Base-by-base conservation (phyloP, 37 sponge, comb jelly and placozoan species). In the Ianthella basta region DNA sequence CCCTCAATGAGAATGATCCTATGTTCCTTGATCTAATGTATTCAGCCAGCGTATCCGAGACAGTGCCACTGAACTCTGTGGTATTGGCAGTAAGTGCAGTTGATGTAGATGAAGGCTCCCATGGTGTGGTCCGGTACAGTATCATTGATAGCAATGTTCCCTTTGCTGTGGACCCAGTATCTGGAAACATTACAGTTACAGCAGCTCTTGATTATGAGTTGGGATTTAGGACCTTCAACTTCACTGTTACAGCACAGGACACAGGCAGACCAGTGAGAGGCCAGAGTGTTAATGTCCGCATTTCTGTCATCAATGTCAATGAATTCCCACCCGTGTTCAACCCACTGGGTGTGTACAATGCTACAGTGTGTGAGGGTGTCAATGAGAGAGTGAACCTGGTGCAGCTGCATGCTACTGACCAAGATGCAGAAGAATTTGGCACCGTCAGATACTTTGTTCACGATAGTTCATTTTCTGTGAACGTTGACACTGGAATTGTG, bases 241-340 rank as follows among this genome's bases (percentile, higher is more conserved):
- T 93, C 19, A 36, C 24, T 12, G 82, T 89, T 13, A 53, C 56
- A 84, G 93, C 93, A 39, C 68, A 50, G 8, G 93, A 93, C 60
- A 15, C 55, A 29, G 90, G 93, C 23, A 35, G 8, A 34, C 72
- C 72, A 70, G 8, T 70, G 72, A 29, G 72, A 33, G 15, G 36
- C 36, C 29, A 39, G 13, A 79, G 44, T 56, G 53, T 56, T n/a
- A 39, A n/a, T 53, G 80, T 82, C 23, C 2, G 16, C 41, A 60
- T 82, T 35, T 1, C 35, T 64, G 82, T 60, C 21, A 61, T 27
- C 19, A 82, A 82, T 15, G 34, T 82, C 24, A 60, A 82, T 37
- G 61, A 82, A 3, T 63, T 63, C 39, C 25, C 34, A 61, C 64
- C 82, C n/a, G 4, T 63, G 82, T 82, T 82, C 15, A 16, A 59